phyloP scores from a whole-genome alignment of 2,113 vertebrate species.

The Malurus elegans region DNA sequence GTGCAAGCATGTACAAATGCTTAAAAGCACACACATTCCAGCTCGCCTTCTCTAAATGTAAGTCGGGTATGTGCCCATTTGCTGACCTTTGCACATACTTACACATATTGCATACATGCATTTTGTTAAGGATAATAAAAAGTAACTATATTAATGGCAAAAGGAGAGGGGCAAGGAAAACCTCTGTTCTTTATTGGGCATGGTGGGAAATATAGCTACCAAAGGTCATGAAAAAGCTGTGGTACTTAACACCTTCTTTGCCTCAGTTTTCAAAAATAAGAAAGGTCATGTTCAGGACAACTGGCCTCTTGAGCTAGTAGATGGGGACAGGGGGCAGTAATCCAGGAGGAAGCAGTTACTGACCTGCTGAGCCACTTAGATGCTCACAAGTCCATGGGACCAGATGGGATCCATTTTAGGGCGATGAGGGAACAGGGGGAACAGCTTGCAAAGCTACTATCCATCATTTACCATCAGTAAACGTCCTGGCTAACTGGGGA shows the following conservation, averaged over 20 bases:
- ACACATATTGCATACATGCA: background rate
- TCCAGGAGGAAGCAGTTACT: background rate
- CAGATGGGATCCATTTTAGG: background rate
- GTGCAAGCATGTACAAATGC: background rate
- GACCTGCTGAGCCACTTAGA: background rate
- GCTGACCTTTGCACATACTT: background rate
- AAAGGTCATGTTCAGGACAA: background rate
- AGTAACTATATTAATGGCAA: background rate
- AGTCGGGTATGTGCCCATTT: background rate
- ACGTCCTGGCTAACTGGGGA: background rate
- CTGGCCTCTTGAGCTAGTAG: background rate
- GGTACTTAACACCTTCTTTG: background rate
- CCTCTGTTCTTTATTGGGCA: background rate
- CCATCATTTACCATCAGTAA: background rate
- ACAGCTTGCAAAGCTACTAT: background rate
- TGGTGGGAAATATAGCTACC: background rate
- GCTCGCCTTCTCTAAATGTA: background rate
- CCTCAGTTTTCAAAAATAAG: background rate
- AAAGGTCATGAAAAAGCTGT: background rate
- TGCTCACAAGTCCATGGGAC: fast-evolving
- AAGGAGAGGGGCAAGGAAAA: background rate
- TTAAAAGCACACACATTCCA: background rate
- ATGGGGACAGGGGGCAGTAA: background rate
- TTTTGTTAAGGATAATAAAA: background rate
- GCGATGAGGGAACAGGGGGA: background rate